Evolutionary conservation across 2,888 invertebrate genomes (phyloP).

Genomic region (Stenotaenia linearis): DNA sequence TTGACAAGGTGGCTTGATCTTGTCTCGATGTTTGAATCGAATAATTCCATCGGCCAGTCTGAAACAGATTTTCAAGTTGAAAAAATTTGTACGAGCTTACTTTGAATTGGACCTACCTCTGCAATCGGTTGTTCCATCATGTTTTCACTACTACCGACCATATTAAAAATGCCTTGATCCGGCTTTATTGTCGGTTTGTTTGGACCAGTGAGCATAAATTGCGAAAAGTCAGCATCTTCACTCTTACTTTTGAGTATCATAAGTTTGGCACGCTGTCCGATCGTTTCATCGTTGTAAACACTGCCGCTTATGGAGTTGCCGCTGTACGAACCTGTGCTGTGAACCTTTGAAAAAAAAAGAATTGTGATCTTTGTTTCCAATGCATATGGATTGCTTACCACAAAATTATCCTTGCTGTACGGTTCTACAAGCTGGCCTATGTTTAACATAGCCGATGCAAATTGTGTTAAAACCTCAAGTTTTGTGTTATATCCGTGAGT

Average conservation of each 20-base stretch:
- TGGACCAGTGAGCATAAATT: neutral
- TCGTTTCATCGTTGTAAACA: slow-evolving; percentile 53
- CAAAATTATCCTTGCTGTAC: neutral
- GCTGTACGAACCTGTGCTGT: neutral
- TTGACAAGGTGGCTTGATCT: neutral
- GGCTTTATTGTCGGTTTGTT: neutral
- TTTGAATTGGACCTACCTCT: neutral
- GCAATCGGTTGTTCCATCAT: neutral
- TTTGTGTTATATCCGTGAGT: neutral
- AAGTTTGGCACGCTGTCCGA: slow-evolving; percentile 44
- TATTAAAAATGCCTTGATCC: neutral
- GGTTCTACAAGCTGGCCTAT: neutral
- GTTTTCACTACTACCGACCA: neutral
- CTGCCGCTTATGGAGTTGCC: slow-evolving; percentile 45
- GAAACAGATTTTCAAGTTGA: neutral
- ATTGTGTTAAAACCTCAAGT: slow-evolving; percentile 14
- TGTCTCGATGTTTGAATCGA: neutral
- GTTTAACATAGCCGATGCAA: neutral
- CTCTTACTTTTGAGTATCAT: neutral
- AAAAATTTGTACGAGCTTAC: neutral
- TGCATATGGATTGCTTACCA: neutral
- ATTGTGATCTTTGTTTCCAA: too few species aligned
- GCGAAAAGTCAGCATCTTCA: neutral
- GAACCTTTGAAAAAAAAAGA: neutral
- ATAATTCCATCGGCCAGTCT: neutral